phyloP scores from a whole-genome alignment of 2,113 vertebrate species.

The Python bivittatus region DNA sequence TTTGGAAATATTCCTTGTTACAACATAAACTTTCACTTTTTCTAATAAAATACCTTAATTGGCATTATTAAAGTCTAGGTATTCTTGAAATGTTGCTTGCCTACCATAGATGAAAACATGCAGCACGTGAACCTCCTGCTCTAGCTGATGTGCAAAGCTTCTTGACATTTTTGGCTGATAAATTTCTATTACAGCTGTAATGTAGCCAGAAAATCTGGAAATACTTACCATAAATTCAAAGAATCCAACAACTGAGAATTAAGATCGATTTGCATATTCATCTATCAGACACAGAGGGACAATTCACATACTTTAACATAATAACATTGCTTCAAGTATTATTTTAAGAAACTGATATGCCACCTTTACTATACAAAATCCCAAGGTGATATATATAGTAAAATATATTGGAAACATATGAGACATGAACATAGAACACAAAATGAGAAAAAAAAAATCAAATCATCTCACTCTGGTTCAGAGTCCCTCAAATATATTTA shows the following conservation, averaged over 20 bases:
- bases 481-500: background rate
- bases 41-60: background rate
- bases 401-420: background rate
- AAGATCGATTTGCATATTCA: background rate
- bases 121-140: background rate
- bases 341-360: background rate
- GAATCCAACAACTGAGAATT: background rate
- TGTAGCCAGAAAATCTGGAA: background rate
- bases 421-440: background rate
- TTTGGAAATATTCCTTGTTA: background rate
- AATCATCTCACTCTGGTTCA: background rate
- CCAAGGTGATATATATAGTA: background rate
- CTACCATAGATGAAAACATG: background rate
- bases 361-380: background rate
- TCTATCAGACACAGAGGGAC: background rate
- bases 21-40: accelerated
- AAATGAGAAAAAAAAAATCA: background rate
- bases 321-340: background rate
- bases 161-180: background rate
- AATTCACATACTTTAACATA: background rate
- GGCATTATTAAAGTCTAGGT: background rate
- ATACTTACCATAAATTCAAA: background rate
- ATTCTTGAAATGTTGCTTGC: background rate
- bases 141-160: background rate
- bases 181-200: background rate